Percentiles rank a stretch among this genome's conserved stretches.
phyloP scores from a whole-genome alignment of 2,888 invertebrate species.

The Gymnocheta viridis region DNA sequence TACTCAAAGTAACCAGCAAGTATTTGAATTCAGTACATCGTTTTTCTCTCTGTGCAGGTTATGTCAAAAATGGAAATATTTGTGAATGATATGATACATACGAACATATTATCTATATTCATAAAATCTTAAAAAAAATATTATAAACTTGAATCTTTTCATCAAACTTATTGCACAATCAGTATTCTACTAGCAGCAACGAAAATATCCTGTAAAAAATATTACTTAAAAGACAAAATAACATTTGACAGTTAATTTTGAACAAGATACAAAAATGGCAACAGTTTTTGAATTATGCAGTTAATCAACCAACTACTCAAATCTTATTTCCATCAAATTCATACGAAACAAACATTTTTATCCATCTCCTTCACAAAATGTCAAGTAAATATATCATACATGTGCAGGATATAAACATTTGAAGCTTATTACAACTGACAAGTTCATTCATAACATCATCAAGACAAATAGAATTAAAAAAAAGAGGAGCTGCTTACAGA shows the following conservation, averaged over 20 bases:
- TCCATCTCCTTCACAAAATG: constrained; percentile 45
- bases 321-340: constrained; percentile 62
- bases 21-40: too few species aligned
- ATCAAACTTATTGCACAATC: not conserved
- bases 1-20: too few species aligned
- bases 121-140: too few species aligned
- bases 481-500: constrained; percentile 16
- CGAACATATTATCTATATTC: too few species aligned
- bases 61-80: too few species aligned
- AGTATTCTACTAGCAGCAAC: not conserved
- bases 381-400: constrained; percentile 51
- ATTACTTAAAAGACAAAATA: constrained; percentile 8
- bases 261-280: constrained; percentile 25
- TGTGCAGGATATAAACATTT: constrained; percentile 33
- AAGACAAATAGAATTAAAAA: constrained; percentile 43
- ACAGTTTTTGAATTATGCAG: constrained; percentile 46
- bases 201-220: not conserved
- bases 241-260: constrained; percentile 47
- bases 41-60: too few species aligned
- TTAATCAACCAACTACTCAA: constrained; percentile 59
- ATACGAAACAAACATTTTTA: constrained; percentile 43
- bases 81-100: too few species aligned
- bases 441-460: constrained; percentile 77
- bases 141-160: not conserved
- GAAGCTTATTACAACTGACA: constrained; percentile 76